These are phyloP conservation scores for Piliocolobus tephrosceles DNA, from an alignment of 2,113 vertebrate genomes.

Conservation along the genomic window DNA sequence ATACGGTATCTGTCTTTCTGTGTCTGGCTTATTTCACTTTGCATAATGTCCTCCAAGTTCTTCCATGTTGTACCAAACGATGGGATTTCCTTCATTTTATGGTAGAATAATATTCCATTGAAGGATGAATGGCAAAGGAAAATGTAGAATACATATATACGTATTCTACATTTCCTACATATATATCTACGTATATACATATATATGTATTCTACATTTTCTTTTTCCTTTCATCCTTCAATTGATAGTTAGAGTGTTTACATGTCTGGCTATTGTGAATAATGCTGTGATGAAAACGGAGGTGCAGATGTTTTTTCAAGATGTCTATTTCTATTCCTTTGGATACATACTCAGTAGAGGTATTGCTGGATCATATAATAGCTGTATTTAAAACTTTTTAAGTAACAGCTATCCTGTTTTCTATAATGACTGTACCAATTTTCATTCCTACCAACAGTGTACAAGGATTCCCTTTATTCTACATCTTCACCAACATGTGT, in stretches of 20 bases:
- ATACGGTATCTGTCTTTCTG: not conserved
- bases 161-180: not conserved
- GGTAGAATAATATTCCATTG: not conserved
- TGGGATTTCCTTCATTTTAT: not conserved
- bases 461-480: not conserved
- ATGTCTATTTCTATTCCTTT: not conserved
- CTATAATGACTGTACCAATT: not conserved
- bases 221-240: not conserved
- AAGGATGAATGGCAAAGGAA: too few relatives aligned
- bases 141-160: not conserved
- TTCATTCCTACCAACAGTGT: not conserved
- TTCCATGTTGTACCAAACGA: not conserved
- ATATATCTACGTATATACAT: too few relatives aligned
- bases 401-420: not conserved
- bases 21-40: not conserved
- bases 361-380: not conserved
- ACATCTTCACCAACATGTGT: not conserved
- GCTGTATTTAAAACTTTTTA: not conserved
- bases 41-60: not conserved
- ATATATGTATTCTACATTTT: not conserved
- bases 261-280: not conserved
- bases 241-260: not conserved
- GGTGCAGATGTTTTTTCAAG: not conserved
- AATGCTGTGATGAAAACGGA: not conserved
- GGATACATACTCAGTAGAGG: not conserved